phyloP scores from a whole-genome alignment of 2,888 invertebrate genomes.

The Aphidius colemani region DNA sequence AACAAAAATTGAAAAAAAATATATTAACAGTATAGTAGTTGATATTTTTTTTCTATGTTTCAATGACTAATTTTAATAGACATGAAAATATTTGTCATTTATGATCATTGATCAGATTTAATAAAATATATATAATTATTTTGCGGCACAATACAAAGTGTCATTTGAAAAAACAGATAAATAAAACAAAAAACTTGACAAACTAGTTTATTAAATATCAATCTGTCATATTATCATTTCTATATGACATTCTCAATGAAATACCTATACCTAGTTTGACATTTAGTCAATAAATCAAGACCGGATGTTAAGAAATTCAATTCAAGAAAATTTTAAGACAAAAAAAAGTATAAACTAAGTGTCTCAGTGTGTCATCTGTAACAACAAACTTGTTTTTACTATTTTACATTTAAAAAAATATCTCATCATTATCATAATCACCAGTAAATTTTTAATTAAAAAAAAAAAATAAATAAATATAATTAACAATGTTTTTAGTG shows the following conservation, averaged over 20 bases:
- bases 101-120: too few species aligned
- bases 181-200: neutral
- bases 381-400: too few species aligned
- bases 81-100: too few species aligned
- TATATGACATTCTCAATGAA: neutral
- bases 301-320: constrained; percentile 1
- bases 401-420: too few species aligned
- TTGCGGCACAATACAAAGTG: neutral
- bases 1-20: too few species aligned
- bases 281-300: neutral
- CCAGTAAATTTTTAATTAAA: neutral
- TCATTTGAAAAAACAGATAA: neutral
- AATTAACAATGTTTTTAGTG: neutral
- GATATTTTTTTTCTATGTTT: too few species aligned
- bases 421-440: too few species aligned
- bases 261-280: neutral
- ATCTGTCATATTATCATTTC: neutral
- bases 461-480: neutral
- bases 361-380: constrained; percentile 15
- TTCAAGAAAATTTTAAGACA: neutral
- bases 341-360: neutral
- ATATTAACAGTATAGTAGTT: too few species aligned
- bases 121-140: constrained; percentile 2
- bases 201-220: constrained; percentile 12
- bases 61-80: too few species aligned